A percentile compares a stretch with the other conserved stretches of the same genome.
Evolutionary conservation across 2,797 vertebrate genomes (phyloP).

Genomic region (Enteromius argenteus): DNA sequence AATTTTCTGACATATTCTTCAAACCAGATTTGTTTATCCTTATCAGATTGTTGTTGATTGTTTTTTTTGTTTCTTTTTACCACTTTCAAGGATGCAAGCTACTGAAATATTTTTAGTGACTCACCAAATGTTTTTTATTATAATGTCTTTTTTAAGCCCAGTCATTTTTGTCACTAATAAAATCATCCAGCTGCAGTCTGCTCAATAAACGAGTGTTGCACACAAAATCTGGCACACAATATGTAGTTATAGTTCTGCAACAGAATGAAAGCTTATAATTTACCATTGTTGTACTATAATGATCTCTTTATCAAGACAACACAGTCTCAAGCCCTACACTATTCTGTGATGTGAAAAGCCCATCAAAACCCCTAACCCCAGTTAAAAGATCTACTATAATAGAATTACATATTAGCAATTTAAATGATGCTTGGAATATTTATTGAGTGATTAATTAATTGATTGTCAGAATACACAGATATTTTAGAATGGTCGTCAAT

Average conservation of each 20-base stretch:
- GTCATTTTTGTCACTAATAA: conserved; percentile 9
- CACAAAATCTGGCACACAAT: conserved; percentile 7
- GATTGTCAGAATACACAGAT: background rate
- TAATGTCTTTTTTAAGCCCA: background rate
- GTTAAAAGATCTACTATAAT: background rate
- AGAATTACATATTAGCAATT: no score
- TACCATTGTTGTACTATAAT: background rate
- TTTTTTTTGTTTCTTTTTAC: background rate
- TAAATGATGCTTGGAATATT: background rate
- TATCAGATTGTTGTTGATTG: background rate
- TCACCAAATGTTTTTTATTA: background rate
- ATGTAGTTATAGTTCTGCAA: background rate
- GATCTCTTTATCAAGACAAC: background rate
- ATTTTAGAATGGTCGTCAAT: background rate
- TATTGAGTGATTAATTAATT: background rate
- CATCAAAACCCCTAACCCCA: background rate
- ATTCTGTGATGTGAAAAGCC: background rate
- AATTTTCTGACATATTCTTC: background rate
- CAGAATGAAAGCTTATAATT: background rate
- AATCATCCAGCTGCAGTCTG: conserved; percentile 8
- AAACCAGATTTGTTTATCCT: background rate
- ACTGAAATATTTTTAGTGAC: background rate
- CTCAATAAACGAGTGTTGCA: background rate
- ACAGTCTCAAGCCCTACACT: background rate
- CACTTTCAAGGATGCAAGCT: background rate